These are phyloP conservation scores for Staurois parvus DNA, from an alignment of 2,797 vertebrate species.

Conservation along the genomic window DNA sequence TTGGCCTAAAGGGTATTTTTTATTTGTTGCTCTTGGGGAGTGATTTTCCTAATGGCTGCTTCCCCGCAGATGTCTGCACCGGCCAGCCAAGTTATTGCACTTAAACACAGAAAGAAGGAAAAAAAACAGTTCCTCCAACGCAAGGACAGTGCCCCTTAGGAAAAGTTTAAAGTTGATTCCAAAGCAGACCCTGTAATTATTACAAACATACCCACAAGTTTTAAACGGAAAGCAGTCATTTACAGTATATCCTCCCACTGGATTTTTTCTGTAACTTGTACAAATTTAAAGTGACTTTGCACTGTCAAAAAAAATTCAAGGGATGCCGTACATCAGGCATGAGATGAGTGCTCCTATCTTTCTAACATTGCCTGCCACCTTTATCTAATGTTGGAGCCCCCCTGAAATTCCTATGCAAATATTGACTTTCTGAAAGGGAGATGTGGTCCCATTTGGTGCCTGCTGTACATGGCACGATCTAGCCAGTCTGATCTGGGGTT, in stretches of 20 bases:
- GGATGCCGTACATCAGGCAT: background rate
- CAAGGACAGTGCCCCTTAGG: constrained; percentile 51
- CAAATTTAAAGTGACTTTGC: background rate
- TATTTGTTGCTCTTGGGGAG: constrained; percentile 36
- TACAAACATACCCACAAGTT: constrained; percentile 45
- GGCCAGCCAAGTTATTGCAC: constrained; percentile 33
- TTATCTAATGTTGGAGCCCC: too few species aligned
- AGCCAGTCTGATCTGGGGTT: too few species aligned
- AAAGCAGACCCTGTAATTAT: constrained; percentile 46
- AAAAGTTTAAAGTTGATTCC: constrained; percentile 29
- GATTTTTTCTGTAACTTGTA: constrained; percentile 30
- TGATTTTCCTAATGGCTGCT: constrained; percentile 3
- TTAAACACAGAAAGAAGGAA: background rate
- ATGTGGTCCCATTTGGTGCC: too few species aligned
- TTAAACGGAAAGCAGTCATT: constrained; percentile 42
- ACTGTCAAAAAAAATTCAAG: background rate
- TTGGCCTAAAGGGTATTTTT: constrained; percentile 12
- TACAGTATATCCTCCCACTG: constrained; percentile 39
- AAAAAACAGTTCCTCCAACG: constrained; percentile 10
- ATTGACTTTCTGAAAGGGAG: too few species aligned
- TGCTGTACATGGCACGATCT: too few species aligned
- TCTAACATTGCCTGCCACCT: too few species aligned
- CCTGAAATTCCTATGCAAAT: too few species aligned
- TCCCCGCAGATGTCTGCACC: constrained; percentile 27
- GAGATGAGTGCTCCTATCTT: too few species aligned